phyloP scores from a whole-genome alignment of 1,140 invertebrate genomes.

The Prorops nasuta region DNA sequence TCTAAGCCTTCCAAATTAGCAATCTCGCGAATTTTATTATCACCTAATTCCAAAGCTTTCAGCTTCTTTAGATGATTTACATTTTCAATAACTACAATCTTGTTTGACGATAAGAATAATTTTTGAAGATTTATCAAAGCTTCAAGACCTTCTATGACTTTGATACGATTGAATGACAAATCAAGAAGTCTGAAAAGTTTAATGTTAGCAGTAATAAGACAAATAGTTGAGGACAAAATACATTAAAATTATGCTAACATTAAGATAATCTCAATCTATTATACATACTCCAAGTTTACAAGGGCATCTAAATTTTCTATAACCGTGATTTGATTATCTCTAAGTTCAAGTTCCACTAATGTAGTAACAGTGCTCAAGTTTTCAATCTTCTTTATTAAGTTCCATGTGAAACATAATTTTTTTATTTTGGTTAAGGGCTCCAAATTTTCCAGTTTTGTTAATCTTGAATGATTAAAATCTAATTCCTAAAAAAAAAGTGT shows the following conservation, averaged over 20 bases:
- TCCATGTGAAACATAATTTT: conserved; percentile 86
- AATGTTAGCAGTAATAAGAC: conserved; percentile 15
- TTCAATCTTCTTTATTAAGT: conserved; percentile 93
- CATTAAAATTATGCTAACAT: conserved; percentile 4
- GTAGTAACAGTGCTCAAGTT: conserved; percentile 74
- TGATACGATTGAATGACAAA: conserved; percentile 95
- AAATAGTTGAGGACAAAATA: conserved; percentile 6
- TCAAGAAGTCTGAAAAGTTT: conserved; percentile 77
- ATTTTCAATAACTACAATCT: conserved; percentile 90
- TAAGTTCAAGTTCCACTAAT: conserved; percentile 86
- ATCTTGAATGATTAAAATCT: conserved; percentile 86
- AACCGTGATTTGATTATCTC: conserved; percentile 92
- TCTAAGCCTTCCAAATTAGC: conserved; percentile 78
- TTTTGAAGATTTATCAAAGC: conserved; percentile 81
- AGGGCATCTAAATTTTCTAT: conserved; percentile 88
- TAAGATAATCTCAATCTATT: too few species aligned
- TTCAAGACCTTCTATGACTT: conserved; percentile 83
- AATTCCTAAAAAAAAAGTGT: conserved; percentile 58
- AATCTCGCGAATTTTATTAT: conserved; percentile 89
- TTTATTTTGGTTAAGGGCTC: conserved; percentile 73
- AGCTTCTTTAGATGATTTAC: conserved; percentile 77
- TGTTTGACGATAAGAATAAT: conserved; percentile 91
- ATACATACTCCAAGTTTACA: conserved; percentile 85
- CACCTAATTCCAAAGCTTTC: conserved; percentile 88
- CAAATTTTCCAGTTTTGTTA: conserved; percentile 80